These are phyloP conservation scores for Lagorchestes hirsutus DNA, from an alignment of 2,797 vertebrate genomes.

Conservation along the genomic window DNA sequence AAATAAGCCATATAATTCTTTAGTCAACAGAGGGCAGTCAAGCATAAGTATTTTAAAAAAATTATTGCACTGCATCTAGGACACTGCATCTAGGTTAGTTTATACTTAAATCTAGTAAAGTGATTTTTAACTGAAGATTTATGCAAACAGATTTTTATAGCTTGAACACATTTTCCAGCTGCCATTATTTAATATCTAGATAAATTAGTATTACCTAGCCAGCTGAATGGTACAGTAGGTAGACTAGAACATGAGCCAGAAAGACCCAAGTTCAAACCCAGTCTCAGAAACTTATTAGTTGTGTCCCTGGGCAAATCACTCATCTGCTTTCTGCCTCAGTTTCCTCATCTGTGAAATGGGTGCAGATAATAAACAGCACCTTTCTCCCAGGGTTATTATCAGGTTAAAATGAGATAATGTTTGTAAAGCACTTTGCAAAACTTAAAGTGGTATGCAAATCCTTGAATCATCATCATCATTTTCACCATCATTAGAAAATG, in stretches of 20 bases:
- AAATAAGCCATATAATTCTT: not conserved
- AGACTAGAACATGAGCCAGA: not conserved
- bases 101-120: conserved; percentile 23
- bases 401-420: not conserved
- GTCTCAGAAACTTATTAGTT: not conserved
- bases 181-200: conserved; percentile 53
- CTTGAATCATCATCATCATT: not conserved
- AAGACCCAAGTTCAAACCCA: not conserved
- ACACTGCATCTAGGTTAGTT: not conserved
- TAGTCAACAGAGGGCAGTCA: conserved; percentile 79
- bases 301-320: not conserved
- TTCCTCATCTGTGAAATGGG: not conserved
- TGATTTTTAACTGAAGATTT: conserved; percentile 58
- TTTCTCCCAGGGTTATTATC: not conserved
- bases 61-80: not conserved
- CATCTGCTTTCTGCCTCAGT: not conserved
- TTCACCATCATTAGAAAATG: conserved; percentile 48
- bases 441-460: not conserved
- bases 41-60: conserved; percentile 71
- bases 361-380: not conserved
- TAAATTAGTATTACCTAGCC: not conserved
- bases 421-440: not conserved
- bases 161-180: conserved; percentile 52
- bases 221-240: not conserved
- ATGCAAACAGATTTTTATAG: conserved; percentile 33